phyloP scores from a whole-genome alignment of 2,888 invertebrate species.

The Stenichneumon culpator region DNA sequence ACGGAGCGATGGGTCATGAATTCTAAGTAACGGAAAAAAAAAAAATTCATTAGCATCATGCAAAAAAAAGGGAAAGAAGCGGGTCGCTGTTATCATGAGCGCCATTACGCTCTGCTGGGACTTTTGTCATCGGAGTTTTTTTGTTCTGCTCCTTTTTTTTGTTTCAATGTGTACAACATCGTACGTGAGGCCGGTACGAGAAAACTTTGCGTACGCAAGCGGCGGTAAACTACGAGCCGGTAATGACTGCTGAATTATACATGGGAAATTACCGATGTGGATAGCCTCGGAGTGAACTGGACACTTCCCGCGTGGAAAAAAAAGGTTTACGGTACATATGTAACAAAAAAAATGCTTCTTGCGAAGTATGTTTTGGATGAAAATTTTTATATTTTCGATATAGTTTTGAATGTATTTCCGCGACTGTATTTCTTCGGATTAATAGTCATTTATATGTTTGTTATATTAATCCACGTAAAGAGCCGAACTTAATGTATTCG shows the following conservation, averaged over 20 bases:
- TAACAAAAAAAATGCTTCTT: neutral
- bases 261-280: constrained; percentile 42
- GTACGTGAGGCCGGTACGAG: neutral
- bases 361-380: neutral
- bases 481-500: too few relatives aligned
- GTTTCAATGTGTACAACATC: neutral
- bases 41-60: constrained; percentile 55
- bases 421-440: too few relatives aligned
- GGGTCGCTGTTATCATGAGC: constrained; percentile 33
- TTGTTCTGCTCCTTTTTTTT: constrained; percentile 21
- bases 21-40: constrained; percentile 21
- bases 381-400: neutral
- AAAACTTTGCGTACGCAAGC: constrained; percentile 14
- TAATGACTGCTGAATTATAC: constrained; percentile 58
- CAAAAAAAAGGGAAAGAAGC: constrained; percentile 18
- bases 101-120: constrained; percentile 25
- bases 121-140: constrained; percentile 6
- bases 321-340: neutral
- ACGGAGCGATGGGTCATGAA: constrained; percentile 44
- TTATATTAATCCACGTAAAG: too few relatives aligned
- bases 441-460: too few relatives aligned
- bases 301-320: constrained; percentile 5
- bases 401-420: neutral
- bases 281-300: constrained; percentile 30
- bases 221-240: constrained; percentile 34